These are phyloP conservation scores for Polyodon spathula DNA, from an alignment of 2,113 vertebrate genomes.

Conservation along the genomic window DNA sequence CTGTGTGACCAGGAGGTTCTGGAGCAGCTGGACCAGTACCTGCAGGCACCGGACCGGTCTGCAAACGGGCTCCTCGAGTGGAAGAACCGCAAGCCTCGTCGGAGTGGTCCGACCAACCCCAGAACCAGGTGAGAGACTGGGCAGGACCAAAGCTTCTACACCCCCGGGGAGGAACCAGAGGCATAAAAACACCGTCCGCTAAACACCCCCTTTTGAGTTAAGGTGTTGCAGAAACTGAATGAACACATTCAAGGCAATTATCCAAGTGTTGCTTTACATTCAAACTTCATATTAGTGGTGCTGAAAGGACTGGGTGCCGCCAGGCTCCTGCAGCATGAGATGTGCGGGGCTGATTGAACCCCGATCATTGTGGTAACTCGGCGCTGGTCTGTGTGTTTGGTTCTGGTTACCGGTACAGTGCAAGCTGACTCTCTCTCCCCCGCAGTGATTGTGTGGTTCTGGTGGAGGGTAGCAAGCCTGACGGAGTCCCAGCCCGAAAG, in stretches of 20 bases:
- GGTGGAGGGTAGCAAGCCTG: conserved; percentile 52
- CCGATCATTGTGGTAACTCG: not conserved
- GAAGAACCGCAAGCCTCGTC: conserved; percentile 54
- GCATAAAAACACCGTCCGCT: too few relatives aligned
- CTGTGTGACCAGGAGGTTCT: conserved; percentile 58
- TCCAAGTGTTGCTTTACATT: too few relatives aligned
- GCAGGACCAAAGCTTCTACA: too few relatives aligned
- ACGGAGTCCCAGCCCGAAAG: conserved; percentile 54
- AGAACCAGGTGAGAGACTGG: conserved; percentile 31
- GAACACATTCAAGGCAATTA: too few relatives aligned
- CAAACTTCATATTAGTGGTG: too few relatives aligned
- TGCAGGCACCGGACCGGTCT: conserved; percentile 44
- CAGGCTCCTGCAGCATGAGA: too few relatives aligned
- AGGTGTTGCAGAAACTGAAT: too few relatives aligned
- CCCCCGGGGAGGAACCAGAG: too few relatives aligned
- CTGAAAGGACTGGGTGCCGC: too few relatives aligned
- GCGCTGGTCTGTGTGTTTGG: fast-evolving
- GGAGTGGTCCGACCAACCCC: conserved; percentile 59
- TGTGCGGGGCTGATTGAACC: too few relatives aligned
- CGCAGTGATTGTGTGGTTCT: conserved; percentile 57
- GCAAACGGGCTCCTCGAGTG: conserved; percentile 65
- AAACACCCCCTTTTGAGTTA: too few relatives aligned
- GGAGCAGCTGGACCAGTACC: conserved; percentile 66
- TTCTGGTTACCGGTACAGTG: not conserved
- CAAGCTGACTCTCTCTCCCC: too few relatives aligned